Percentiles rank a stretch among this genome's conserved stretches.
Evolutionary conservation across 1,140 invertebrate genomes (phyloP).

Genomic region (Hylyphantes graminicola): DNA sequence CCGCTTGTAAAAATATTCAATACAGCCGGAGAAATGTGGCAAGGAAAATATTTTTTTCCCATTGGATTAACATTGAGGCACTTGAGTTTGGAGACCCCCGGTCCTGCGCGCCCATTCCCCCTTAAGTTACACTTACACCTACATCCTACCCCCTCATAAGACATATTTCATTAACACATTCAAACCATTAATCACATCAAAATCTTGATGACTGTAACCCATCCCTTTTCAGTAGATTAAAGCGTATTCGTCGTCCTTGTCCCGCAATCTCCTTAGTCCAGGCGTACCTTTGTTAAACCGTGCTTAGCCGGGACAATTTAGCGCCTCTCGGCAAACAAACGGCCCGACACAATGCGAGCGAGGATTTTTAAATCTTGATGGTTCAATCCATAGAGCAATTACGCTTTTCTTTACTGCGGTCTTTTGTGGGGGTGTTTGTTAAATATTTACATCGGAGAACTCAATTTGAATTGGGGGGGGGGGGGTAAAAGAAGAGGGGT

Average conservation of each 20-base stretch:
- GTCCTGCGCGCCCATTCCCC: no score
- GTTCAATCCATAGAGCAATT: slow-evolving; percentile 51
- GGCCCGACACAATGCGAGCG: not conserved
- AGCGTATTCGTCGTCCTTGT: not conserved
- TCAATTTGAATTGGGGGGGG: slow-evolving; percentile 21
- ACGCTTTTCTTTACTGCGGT: slow-evolving; percentile 19
- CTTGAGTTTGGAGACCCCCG: no score
- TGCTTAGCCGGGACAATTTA: slow-evolving; percentile 31
- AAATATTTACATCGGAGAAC: slow-evolving; percentile 45
- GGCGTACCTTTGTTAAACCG: slow-evolving; percentile 4
- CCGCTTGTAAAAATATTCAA: no score
- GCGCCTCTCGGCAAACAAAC: slow-evolving; percentile 48
- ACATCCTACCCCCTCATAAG: no score
- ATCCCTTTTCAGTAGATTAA: slow-evolving; percentile 25
- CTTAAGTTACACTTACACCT: no score
- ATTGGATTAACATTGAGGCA: no score
- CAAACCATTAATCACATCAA: slow-evolving; percentile 30
- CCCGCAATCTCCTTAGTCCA: slow-evolving; percentile 35
- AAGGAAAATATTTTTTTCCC: no score
- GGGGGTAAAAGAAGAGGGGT: not conserved
- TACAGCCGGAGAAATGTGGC: no score
- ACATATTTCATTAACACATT: not conserved
- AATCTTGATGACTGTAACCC: slow-evolving; percentile 29
- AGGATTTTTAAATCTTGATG: slow-evolving; percentile 54
- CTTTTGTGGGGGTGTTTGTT: slow-evolving; percentile 43